Conservation (phyloP, 2,888 invertebrate species). For the Cacoxenus indagator region DNA sequence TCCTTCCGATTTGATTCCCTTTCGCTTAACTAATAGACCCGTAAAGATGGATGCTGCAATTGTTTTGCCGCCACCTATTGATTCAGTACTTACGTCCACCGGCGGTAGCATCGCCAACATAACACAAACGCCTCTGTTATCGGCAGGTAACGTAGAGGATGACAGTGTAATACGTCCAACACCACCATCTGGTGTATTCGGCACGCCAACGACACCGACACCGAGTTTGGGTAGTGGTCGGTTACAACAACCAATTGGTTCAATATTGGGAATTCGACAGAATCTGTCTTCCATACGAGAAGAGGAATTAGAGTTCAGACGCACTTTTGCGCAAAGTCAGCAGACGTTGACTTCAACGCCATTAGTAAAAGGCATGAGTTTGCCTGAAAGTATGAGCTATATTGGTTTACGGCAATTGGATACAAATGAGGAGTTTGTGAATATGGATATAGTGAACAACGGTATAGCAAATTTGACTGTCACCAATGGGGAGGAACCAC, state of each 20-base stretch:
- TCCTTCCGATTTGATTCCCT: not conserved
- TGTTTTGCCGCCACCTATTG: not conserved
- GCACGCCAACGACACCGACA: too few species aligned
- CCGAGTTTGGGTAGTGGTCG: not conserved
- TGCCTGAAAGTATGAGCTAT: too few species aligned
- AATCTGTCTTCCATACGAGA: conserved; percentile 4
- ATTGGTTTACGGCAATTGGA: too few species aligned
- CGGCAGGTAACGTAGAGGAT: too few species aligned
- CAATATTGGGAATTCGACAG: not conserved
- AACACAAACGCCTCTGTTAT: not conserved
- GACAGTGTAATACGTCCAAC: too few species aligned
- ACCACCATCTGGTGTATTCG: too few species aligned
- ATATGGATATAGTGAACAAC: too few species aligned
- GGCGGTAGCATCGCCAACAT: too few species aligned
- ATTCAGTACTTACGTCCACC: not conserved
- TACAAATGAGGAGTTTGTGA: too few species aligned
- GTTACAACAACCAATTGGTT: too few species aligned
- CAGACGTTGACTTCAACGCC: not conserved
- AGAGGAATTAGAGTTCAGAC: not conserved
- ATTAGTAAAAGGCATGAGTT: not conserved
- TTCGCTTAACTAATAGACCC: not conserved
- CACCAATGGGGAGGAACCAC: not conserved
- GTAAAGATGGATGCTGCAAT: too few species aligned
- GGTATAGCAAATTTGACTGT: too few species aligned
- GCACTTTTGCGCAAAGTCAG: conserved; percentile 4